phyloP scores from a whole-genome alignment of 2,888 invertebrate species.

The Volucella bombylans region DNA sequence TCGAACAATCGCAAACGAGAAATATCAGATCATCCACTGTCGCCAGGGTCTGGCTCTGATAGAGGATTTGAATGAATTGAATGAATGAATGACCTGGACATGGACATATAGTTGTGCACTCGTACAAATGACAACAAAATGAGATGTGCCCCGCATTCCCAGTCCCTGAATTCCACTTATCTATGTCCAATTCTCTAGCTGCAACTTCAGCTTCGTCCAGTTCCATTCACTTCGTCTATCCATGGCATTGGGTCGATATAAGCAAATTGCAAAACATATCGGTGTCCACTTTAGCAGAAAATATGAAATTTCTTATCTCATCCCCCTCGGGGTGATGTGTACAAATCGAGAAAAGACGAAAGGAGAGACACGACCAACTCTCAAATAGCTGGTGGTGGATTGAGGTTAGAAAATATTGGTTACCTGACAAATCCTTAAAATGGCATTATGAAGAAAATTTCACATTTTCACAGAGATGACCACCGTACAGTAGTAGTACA shows the following conservation, averaged over 20 bases:
- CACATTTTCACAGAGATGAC: conserved; percentile 67
- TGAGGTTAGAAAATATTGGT: conserved; percentile 74
- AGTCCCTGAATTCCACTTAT: neutral
- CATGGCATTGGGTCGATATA: conserved; percentile 36
- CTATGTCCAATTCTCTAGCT: neutral
- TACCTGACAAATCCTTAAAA: conserved; percentile 74
- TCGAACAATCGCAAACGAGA: conserved; percentile 57
- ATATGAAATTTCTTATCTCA: conserved; percentile 72
- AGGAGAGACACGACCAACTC: conserved; percentile 45
- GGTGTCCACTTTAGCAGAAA: conserved; percentile 71
- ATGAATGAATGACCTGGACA: conserved; percentile 65
- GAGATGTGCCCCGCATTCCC: conserved; percentile 43
- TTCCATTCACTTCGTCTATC: conserved; percentile 22
- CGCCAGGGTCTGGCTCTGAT: neutral
- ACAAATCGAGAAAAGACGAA: conserved; percentile 26
- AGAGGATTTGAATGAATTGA: conserved; percentile 55
- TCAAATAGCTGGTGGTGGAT: conserved; percentile 33
- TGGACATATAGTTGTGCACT: too few species aligned
- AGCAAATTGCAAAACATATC: conserved; percentile 72
- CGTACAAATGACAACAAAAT: conserved; percentile 69
- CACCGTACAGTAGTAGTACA: neutral
- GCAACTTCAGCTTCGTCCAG: conserved; percentile 27
- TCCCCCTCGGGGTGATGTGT: conserved; percentile 47
- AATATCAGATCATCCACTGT: conserved; percentile 58
- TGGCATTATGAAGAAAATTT: conserved; percentile 72